A percentile compares a stretch with the other conserved stretches of the same genome.
Conservation (phyloP, 2,113 vertebrate species). For the Chamaea fasciata region DNA sequence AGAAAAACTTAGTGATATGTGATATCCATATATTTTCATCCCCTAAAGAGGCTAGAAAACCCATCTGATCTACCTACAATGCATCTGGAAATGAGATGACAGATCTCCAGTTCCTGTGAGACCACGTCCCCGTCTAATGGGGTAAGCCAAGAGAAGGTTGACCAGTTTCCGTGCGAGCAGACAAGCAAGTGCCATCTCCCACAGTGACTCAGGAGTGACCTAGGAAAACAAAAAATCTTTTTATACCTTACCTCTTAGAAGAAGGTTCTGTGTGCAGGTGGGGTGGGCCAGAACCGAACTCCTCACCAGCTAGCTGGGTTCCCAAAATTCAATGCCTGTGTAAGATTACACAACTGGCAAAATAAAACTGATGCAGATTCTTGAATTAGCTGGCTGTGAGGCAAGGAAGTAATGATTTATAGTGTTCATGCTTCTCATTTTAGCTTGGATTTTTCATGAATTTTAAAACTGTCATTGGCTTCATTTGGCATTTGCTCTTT, state of each 20-base stretch:
- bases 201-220: background rate
- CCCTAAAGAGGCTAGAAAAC: slow-evolving; percentile 43
- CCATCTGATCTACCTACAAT: slow-evolving; percentile 57
- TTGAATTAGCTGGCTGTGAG: slow-evolving; percentile 45
- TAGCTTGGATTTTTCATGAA: slow-evolving; percentile 64
- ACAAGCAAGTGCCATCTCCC: background rate
- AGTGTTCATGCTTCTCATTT: slow-evolving; percentile 64
- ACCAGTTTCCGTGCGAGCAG: rapidly evolving
- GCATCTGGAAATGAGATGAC: slow-evolving; percentile 34
- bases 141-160: background rate
- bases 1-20: slow-evolving; percentile 65
- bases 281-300: background rate
- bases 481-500: slow-evolving; percentile 63
- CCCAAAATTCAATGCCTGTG: background rate
- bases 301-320: background rate
- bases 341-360: slow-evolving; percentile 51
- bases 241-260: background rate
- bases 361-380: slow-evolving; percentile 46
- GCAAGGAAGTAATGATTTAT: slow-evolving; percentile 56
- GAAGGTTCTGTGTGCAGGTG: background rate
- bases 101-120: background rate
- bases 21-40: slow-evolving; percentile 63
- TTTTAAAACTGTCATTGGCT: slow-evolving; percentile 61
- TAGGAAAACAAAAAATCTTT: background rate
- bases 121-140: background rate